Evolutionary conservation across 2,113 vertebrate genomes (phyloP).

Genomic region (cat (Felis catus)): F.catus_Fca126_mat1.0 CM031418.1:132158001-132158500

Average conservation of each 20-base stretch:
- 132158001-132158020: neutral
- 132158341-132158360: slow-evolving; percentile 11
- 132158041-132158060: slow-evolving; percentile 6
- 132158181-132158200: neutral
- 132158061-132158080: neutral
- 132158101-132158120: neutral
- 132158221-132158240: neutral
- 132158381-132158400: neutral
- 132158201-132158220: neutral
- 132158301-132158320: neutral
- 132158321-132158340: slow-evolving; percentile 40
- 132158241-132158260: neutral
- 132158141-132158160: neutral
- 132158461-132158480: neutral
- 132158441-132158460: neutral
- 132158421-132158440: slow-evolving; percentile 29
- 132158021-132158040: neutral
- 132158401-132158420: neutral
- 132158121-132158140: neutral
- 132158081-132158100: neutral
- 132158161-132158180: neutral
- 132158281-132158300: neutral
- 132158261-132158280: neutral
- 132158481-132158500: neutral
- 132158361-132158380: neutral